Percentiles rank a stretch among this genome's conserved stretches.
These are phyloP conservation scores for Cercopithecus petaurista DNA, from an alignment of 2,797 vertebrate species.

Conservation along the genomic window DNA sequence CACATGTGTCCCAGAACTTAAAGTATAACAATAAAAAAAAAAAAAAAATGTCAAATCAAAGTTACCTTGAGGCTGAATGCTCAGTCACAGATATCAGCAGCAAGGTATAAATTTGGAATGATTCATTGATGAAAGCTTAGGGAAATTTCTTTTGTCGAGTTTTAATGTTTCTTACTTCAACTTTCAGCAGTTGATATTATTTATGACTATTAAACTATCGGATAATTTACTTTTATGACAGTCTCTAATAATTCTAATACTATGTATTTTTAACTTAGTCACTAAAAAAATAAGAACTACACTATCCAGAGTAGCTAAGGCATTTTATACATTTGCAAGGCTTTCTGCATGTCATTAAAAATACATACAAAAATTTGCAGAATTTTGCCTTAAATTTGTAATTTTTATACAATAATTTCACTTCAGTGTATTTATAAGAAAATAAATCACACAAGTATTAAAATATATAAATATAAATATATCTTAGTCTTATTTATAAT, in stretches of 20 bases:
- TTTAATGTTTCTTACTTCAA: conserved; percentile 48
- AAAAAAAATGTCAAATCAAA: not conserved
- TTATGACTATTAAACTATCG: not conserved
- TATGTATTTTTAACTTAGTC: not conserved
- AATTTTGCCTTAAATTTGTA: conserved; percentile 11
- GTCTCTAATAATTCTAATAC: not conserved
- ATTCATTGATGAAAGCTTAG: not conserved
- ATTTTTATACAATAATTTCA: conserved; percentile 23
- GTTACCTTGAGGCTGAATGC: not conserved
- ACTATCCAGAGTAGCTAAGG: not conserved
- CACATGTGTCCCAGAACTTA: too few species aligned
- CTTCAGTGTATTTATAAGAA: conserved; percentile 27
- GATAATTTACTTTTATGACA: conserved; percentile 4
- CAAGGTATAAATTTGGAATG: not conserved
- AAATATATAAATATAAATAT: not conserved
- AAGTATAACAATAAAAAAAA: too few species aligned
- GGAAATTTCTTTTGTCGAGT: not conserved
- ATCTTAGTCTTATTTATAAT: not conserved
- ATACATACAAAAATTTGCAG: not conserved
- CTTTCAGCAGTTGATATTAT: not conserved
- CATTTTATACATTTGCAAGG: not conserved
- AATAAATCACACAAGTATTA: not conserved
- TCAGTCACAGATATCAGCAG: not conserved
- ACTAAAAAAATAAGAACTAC: not conserved
- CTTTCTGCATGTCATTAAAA: not conserved